A percentile compares a stretch with the other conserved stretches of the same genome.
phyloP scores from a whole-genome alignment of 2,113 vertebrate species.

The Cyphomyrus plagiostoma region DNA sequence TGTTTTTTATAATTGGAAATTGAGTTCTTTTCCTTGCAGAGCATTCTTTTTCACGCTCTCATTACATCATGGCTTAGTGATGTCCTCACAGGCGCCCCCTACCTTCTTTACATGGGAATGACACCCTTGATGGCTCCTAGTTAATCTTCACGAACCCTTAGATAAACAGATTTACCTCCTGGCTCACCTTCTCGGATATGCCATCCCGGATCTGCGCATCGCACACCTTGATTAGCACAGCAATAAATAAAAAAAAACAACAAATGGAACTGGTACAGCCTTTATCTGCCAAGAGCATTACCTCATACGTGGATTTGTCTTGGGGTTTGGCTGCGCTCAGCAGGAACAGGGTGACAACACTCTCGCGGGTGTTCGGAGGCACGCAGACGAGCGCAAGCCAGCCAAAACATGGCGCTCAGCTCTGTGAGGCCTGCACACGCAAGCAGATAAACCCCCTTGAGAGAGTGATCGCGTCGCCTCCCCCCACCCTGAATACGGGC shows the following conservation, averaged over 20 bases:
- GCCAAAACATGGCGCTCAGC: not conserved
- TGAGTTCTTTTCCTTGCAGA: not conserved
- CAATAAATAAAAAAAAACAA: not conserved
- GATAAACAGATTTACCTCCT: slow-evolving; percentile 2
- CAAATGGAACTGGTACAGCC: not conserved
- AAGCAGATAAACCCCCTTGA: not conserved
- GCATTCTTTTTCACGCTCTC: not conserved
- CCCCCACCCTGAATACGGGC: not conserved
- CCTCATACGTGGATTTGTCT: not conserved
- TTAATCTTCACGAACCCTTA: not conserved
- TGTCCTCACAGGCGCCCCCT: not conserved
- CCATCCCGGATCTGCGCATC: not conserved
- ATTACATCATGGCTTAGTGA: not conserved
- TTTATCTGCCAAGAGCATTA: not conserved
- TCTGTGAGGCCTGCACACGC: no score
- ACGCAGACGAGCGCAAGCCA: not conserved
- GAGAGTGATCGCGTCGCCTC: not conserved
- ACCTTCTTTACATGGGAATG: not conserved
- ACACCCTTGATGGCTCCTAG: not conserved
- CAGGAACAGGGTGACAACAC: not conserved
- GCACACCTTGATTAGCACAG: not conserved
- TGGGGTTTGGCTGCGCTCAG: not conserved
- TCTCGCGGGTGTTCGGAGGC: not conserved
- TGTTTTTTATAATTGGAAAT: not conserved
- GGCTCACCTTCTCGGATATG: not conserved